Conservation (phyloP, 2,888 invertebrate genomes). For the Temnothorax unifasciatus region DNA sequence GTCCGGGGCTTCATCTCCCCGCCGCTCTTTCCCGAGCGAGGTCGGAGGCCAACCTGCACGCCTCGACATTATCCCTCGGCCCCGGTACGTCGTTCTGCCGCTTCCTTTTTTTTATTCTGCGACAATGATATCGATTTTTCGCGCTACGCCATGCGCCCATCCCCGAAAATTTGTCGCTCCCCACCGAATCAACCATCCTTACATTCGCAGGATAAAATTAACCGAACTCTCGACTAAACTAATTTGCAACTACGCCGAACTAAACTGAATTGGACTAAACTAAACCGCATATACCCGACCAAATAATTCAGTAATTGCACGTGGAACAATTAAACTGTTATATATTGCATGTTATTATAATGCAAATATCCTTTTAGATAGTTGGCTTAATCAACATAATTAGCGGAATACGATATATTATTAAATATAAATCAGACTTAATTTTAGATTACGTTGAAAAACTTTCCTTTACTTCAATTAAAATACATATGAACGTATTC, state of each 20-base stretch:
- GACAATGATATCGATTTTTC: slow-evolving; percentile 45
- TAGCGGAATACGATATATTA: background rate
- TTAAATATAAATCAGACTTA: slow-evolving; percentile 5
- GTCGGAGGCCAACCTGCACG: slow-evolving; percentile 95
- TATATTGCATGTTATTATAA: slow-evolving; percentile 3
- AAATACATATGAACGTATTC: background rate
- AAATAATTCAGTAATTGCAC: slow-evolving; percentile 35
- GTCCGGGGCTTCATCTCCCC: slow-evolving; percentile 88
- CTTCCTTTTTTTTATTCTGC: background rate
- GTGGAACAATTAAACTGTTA: slow-evolving; percentile 8
- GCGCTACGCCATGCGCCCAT: background rate
- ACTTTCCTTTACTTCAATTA: background rate
- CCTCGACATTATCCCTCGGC: slow-evolving; percentile 90
- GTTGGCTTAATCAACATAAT: background rate
- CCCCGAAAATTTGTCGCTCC: background rate
- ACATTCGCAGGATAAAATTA: background rate
- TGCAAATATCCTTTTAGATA: background rate
- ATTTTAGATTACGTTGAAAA: background rate
- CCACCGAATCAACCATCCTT: background rate
- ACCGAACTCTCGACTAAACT: background rate
- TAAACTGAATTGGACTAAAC: slow-evolving; percentile 4
- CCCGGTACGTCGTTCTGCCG: slow-evolving; percentile 87
- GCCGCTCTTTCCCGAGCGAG: slow-evolving; percentile 93
- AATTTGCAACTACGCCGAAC: slow-evolving; percentile 8
- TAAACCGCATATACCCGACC: background rate